Evolutionary conservation across 1,140 invertebrate species (phyloP), one percentile per base, ranked within the genome.

Genomic region (Ceratina australensis): DNA sequence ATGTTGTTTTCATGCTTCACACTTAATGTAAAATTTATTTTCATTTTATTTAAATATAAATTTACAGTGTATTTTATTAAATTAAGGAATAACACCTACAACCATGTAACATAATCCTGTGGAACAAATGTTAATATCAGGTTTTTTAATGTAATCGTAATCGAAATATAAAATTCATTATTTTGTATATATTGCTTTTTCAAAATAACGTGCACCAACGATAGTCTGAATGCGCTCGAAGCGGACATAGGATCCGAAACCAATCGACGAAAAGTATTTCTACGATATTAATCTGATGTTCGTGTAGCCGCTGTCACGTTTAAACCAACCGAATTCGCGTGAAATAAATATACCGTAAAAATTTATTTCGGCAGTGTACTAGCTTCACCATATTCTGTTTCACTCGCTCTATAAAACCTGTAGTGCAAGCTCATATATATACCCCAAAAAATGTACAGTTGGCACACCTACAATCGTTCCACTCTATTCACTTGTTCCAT

Each of bases 261-360:
- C 81, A 87, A 87, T 88, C 84, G 82, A 87, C 78, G 80, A 82
- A 87, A 83, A 78, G 76, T 74, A 50, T 72, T 50, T n/a, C n/a
- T 22, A 75, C 79, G 83, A 88, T 88, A 85, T 86, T 87, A 87
- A 82, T 87, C 79, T 76, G 54, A 85, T 78, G 42, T 57, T 72
- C 57, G 71, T 49, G 24, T 61, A 57, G 2, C 22, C n/a, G 50
- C 56, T 60, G 66, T 20, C 60, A 79, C 60, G 54, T 60, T 54
- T 33, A 82, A 60, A 56, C 26, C 22, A 7, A n/a, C 13, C 67
- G 61, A 82, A 57, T 64, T 64, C 61, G 24, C 65, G 56, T 57
- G 56, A 73, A 83, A 74, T 74, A 79, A 84, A 84, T 84, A 78
- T 75, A 64, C 63, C 22, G 57, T 67, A 71, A 80, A 80, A 54